Base-by-base conservation (phyloP, 2,888 invertebrate species). In the Erebia ligea region DNA sequence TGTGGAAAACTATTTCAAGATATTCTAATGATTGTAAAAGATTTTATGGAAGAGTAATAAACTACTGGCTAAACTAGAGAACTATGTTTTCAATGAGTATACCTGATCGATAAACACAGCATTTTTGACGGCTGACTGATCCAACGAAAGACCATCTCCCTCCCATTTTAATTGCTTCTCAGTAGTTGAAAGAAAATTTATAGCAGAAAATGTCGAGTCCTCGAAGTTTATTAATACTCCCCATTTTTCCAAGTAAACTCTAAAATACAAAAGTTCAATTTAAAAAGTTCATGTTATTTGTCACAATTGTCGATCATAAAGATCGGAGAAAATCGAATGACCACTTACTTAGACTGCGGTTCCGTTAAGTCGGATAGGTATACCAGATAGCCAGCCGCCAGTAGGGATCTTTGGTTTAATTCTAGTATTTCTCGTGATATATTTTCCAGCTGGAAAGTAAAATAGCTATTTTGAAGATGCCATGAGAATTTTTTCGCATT, bases 151-250 rank as follows among this genome's bases (percentile, higher is more conserved):
- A 0, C 98, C 98, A 82, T 98, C 97, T 0, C 96, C 95, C 82
- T 97, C 96, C 98, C 98, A 98, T 76, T 96, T 95, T 64, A 98
- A 87, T 80, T 97, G 96, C 79, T 97, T 97, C 75, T 93, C 93
- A 17, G 89, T 81, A 0, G 85, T 80, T 0, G 88, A 84, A 52
- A 93, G 78, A 76, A 92, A 92, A 77, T 91, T 90, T 40, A 90
- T 86, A 1, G 91, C 83, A 6, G 91, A 90, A 76, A 93, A 93
- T 0, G 85, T 78, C 0, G 81, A 50, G 63, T 88, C 88, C 4
- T 86, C 84, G 65, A 89, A 90, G 21, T 88, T 94, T 81, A 89
- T 90, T 74, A 88, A 85, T 72, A 91, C 83, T 85, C 84, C 91
- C 95, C 84, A 95, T 82, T 86, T 93, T 80, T 78, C 89, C 79